Evolutionary conservation across 2,113 vertebrate genomes (phyloP), one percentile per base, ranked within the genome.

Genomic region (Triplophysa siluroides): DNA sequence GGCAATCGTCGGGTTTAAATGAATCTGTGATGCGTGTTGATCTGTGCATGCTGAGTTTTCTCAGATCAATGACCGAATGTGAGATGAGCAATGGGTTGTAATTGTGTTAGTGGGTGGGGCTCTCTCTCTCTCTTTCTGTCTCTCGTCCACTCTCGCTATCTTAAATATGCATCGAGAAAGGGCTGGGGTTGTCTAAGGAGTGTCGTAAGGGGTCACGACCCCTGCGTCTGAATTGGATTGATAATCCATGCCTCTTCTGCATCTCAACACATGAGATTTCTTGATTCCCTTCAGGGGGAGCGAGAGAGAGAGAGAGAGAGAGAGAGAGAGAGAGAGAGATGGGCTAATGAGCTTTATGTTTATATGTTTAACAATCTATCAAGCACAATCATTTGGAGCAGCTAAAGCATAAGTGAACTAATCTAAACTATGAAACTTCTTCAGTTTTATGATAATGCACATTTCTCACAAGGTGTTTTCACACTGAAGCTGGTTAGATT

Each of bases 91-190:
- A 64, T 24, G 63, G 65, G 54, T 78, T 29, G 69, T 78, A 84
- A 81, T 75, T 78, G 58, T 70, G 70, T 72, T 79, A 72, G 81
- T 84, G 83, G 83, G 83, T 84, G 76, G 81, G 80, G 67, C 73
- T 72, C 76, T 60, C 58, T 63, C 58, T 75, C 43, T 29, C 50
- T 69, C 65, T 78, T 29, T 56, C 11, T 60, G 29, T 29, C 4
- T 26, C 60, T 13, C 41, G 13, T 33, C 26, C 43, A 71, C 66
- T 76, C 67, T 60, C 26, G 56, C 9, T 70, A 65, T 82, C 61
- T 73, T 67, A 82, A 78, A 78, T 78, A 78, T 82, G 81, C 75
- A 82, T 72, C 80, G 60, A 58, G 21, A 52, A 58, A 16, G 16
- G 69, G 68, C 70, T 64, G 68, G 43, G 16, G 69, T 66, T 67